Base-by-base conservation (phyloP, 2,113 vertebrate genomes). In the Perca schrenkii region DNA sequence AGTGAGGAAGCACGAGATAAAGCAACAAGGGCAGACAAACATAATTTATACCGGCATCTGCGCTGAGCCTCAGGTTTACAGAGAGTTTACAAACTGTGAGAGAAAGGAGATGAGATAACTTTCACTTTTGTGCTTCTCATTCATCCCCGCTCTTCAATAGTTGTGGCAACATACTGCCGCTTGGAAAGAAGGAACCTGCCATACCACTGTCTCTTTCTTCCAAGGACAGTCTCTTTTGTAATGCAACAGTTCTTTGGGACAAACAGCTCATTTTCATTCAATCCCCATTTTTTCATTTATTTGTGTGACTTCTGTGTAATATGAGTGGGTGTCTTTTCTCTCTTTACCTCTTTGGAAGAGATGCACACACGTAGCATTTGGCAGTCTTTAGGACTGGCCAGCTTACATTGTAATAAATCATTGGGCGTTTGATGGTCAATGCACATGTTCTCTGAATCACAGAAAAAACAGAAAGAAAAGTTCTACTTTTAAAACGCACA, bases 161-260 rank as follows among this genome's bases (percentile, higher is more conserved):
- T 77, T 84, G 71, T 72, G 73, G 83, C 76, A 86, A 79, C 74
- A 64, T 57, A 19, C 76, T 74, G 80, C 53, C 57, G 25, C 53
- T 79, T 64, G 73, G 82, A 80, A 84, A 80, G 54, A 82, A 43
- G 40, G 54, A 64, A 84, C 12, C 87, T 74, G 68, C 63, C 63
- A 66, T 43, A 63, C 15, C 66, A 88, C 61, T 79, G 73, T 83
- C 34, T 87, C 60, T 79, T 73, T 85, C 73, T 84, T 81, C 79
- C 90, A 91, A 91, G 89, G 84, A 88, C 87, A 70, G 64, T 62
- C 25, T 73, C 56, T 79, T 78, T 83, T 79, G 77, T 84, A 52
- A 87, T 72, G 71, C 70, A 82, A 83, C 63, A 69, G 54, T 70
- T 76, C 34, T 74, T 79, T 75, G 57, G 67, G 68, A 87, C 66